A percentile compares a stretch with the other conserved stretches of the same genome.
Conservation (phyloP, 2,888 invertebrate genomes). For the Zele albiditarsus region DNA sequence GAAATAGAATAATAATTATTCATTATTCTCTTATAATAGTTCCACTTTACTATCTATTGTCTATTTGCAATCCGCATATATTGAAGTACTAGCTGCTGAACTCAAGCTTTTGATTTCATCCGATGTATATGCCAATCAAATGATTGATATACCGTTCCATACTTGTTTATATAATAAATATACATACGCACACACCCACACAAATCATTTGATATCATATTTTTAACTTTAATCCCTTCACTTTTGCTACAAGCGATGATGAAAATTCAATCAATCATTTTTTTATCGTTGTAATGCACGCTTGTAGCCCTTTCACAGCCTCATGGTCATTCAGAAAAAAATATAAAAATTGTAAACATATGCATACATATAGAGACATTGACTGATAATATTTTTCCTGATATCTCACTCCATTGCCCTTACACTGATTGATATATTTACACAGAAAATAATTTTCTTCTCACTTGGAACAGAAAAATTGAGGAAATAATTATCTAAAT, state of each 20-base stretch:
- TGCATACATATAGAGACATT: not conserved
- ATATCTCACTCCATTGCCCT: not conserved
- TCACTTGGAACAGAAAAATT: not conserved
- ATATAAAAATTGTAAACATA: not conserved
- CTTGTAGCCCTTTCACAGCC: not conserved
- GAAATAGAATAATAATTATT: no score
- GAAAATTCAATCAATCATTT: constrained; percentile 50
- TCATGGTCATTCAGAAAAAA: not conserved
- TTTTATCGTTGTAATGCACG: constrained; percentile 17
- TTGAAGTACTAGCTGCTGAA: no score
- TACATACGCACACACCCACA: not conserved
- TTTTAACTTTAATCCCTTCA: constrained; percentile 10
- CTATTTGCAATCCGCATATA: no score
- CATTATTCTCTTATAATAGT: no score
- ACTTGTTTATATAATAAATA: not conserved
- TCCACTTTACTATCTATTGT: no score
- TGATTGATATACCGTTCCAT: constrained; percentile 4
- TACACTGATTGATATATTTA: not conserved
- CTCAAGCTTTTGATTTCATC: no score
- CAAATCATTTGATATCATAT: not conserved
- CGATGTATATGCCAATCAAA: not conserved
- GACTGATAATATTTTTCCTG: not conserved
- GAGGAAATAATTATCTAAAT: not conserved
- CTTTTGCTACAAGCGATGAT: constrained; percentile 12
- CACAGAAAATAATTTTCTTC: not conserved